Base-by-base conservation (phyloP, 2,888 invertebrate genomes). In the Acanthopleura granulata region DNA sequence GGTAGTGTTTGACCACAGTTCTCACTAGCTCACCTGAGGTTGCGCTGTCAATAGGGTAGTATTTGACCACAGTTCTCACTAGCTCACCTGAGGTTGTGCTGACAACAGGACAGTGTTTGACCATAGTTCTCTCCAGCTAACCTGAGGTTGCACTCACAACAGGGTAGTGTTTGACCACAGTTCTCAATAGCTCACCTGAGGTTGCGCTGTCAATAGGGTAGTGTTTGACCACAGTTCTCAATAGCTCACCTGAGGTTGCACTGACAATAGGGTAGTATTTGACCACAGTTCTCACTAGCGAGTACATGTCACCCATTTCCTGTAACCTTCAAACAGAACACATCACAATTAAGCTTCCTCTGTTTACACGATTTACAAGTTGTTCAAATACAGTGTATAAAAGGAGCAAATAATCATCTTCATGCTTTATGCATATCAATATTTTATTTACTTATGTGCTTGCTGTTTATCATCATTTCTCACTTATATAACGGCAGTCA, bases 61-160 rank as follows among this genome's bases (percentile, higher is more conserved):
- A 78, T 62, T 76, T 80, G 11, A 87, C 84, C 12, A 87, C 84
- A 49, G 84, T 82, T 75, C 82, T 82, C 16, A 88, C 72, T 57
- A 89, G n/a, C n/a, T n/a, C n/a, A n/a, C n/a, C n/a, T 73, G 81
- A 76, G 71, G 76, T 73, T 70, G 73, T 62, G 18, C 74, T 74
- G 11, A 88, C 81, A 27, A 89, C 72, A 11, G 88, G 89, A 75
- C 87, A 87, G 40, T 83, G 78, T 62, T 76, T 80, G 11, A 87
- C 84, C 12, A 87, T 83, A 49, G 84, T 82, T 75, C 82, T 82
- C 16, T 88, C 72, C 62, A 89, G n/a, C n/a, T n/a, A n/a, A n/a
- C n/a, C n/a, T 73, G 81, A 76, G 72, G 76, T 73, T 71, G 73
- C 62, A 18, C 74, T 74, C 9, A 88, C 81, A 27, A 89, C 72